Evolutionary conservation across 1,140 invertebrate species (phyloP), one percentile per base, ranked within the genome.

Genomic region (Tyrophagus putrescentiae): DNA sequence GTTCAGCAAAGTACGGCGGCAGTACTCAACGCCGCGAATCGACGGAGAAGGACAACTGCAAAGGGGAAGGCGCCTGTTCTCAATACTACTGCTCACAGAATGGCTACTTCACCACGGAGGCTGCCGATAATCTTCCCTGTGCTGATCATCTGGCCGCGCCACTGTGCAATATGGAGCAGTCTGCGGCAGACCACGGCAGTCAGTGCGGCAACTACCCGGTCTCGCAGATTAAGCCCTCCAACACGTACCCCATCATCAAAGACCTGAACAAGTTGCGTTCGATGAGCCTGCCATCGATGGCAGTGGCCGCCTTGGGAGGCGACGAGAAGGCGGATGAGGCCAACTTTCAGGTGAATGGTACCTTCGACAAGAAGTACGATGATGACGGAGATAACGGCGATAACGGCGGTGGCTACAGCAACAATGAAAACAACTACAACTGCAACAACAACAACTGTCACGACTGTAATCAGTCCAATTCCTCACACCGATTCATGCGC

Each of bases 171-270:
- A 25, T 54, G 11, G 13, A 42, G n/a, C n/a, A n/a, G n/a, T n/a
- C n/a, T n/a, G n/a, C n/a, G n/a, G n/a, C n/a, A n/a, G n/a, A 48
- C 45, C 13, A 48, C 31, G 45, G 9, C 45, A 48, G 31, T 48
- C 45, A 48, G 45, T 48, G 45, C 45, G 31, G 31, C 18, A 16
- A 59, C 23, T 31, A 7, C 18, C 13, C 29, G 5, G 18, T 44
- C 11, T 44, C 41, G 6, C 50, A 11, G 1, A 44, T 29, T 18
- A 59, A 42, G 27, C 36, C 57, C n/a, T 59, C 57, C 4, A 59
- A 59, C 36, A 59, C 57, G 31, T 59, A 59, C 33, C 57, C 57
- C 23, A 59, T 59, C 23, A 29, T 42, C 16, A 59, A 59, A 42
- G 39, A 59, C 34, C 50, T 59, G 23, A 59, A 44, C 32, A 45